Evolutionary conservation across 2,888 invertebrate genomes (phyloP), one percentile per base, ranked within the genome.

Genomic region (Malthinus seriepunctatus): DNA sequence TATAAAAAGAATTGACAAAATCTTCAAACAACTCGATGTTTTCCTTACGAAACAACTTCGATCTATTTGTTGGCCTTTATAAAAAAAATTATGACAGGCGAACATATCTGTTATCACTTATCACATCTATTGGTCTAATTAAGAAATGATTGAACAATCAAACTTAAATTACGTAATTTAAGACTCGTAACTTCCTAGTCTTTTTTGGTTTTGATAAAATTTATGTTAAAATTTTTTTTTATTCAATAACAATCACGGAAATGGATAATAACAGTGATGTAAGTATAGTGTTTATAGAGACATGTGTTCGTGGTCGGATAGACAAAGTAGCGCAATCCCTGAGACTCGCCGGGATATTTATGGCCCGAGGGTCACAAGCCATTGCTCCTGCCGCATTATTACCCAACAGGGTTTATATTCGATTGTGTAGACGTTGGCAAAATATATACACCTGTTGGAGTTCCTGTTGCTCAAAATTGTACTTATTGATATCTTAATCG

Each of bases 391-490:
- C 75, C 77, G 77, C 76, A 76, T 78, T 78, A 78, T 78, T 78
- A 78, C 74, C 77, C 76, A 75, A 75, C 76, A 72, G 76, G 76
- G 75, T 76, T 76, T 76, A 76, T 75, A 74, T 76, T 74, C 75
- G 76, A 77, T 76, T 77, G 76, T 77, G 74, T 71, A 71, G 72
- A 73, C 72, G 71, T 72, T 73, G 63, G 75, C 73, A 73, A 76
- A 78, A 79, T 78, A 78, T 77, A 79, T 78, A 78, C 78, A 79
- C 79, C 79, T 79, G 79, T 79, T 79, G 78, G 73, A 74, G 70
- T 71, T 72, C 69, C 69, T 71, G 71, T 63, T 65, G 65, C 65
- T 67, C 56, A 60, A 49, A 45, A 56, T 53, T 59, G 46, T 54
- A 56, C 56, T 63, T 59, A 54, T 39, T 47, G 55, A 51, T 53